These are phyloP conservation scores for Epinotia demarniana DNA, from an alignment of 2,888 invertebrate species.

Conservation along the genomic window DNA sequence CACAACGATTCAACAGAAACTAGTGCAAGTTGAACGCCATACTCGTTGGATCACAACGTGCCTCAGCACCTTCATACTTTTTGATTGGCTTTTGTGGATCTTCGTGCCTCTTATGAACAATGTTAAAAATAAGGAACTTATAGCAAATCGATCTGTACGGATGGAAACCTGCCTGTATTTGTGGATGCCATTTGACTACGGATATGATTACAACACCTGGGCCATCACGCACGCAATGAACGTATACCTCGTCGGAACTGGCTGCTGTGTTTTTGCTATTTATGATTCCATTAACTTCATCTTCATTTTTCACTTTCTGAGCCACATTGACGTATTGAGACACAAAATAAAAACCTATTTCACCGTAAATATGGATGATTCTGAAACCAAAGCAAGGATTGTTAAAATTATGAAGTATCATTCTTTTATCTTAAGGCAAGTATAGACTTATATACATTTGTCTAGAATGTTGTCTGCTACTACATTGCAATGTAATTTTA, in stretches of 20 bases:
- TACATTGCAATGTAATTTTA: not conserved
- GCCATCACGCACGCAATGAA: constrained; percentile 50
- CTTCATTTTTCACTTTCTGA: constrained; percentile 57
- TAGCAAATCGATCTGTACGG: constrained; percentile 53
- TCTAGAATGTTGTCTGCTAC: not conserved
- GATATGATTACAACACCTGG: constrained; percentile 55
- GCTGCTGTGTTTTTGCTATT: constrained; percentile 47
- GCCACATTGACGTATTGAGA: constrained; percentile 58
- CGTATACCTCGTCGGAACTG: constrained; percentile 48
- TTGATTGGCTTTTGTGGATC: constrained; percentile 52
- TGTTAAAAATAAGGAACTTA: constrained; percentile 50
- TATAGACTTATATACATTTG: constrained; percentile 29
- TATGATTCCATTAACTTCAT: constrained; percentile 56
- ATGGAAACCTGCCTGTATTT: constrained; percentile 58
- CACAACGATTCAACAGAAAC: constrained; percentile 48
- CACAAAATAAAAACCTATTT: constrained; percentile 52
- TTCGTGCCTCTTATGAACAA: constrained; percentile 52
- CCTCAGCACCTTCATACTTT: constrained; percentile 45
- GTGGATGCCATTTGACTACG: constrained; percentile 61
- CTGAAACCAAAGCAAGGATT: constrained; percentile 50
- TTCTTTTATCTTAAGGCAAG: constrained; percentile 57
- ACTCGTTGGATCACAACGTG: constrained; percentile 50
- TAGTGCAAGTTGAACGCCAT: constrained; percentile 50
- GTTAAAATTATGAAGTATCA: constrained; percentile 55
- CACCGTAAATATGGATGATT: constrained; percentile 46